phyloP scores from a whole-genome alignment of 2,113 vertebrate species.

The human (Homo sapiens) region DNA sequence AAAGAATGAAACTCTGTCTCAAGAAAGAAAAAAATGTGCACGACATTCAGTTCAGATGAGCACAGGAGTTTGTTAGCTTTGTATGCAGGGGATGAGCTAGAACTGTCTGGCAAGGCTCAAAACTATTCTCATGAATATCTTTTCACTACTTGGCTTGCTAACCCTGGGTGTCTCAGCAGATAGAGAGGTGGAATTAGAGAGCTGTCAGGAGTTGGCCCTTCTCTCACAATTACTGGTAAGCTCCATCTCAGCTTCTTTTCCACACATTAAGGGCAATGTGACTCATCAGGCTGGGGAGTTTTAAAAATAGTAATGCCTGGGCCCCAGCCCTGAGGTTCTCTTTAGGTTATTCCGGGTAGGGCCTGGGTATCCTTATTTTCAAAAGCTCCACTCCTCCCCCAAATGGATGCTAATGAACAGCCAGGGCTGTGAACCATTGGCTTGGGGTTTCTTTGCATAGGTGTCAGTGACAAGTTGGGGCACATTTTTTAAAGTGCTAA shows the following conservation, averaged over 20 bases:
- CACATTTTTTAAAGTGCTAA: neutral
- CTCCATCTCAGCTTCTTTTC: neutral
- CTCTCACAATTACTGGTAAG: neutral
- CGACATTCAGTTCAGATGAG: neutral
- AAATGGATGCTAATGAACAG: neutral
- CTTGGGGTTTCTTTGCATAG: neutral
- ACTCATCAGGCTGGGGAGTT: neutral
- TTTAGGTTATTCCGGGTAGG: neutral
- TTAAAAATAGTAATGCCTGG: neutral
- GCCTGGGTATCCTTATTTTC: neutral
- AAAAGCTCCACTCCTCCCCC: neutral
- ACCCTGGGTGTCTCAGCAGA: neutral
- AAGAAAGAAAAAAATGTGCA: no score
- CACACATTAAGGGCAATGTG: neutral
- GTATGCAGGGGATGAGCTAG: neutral
- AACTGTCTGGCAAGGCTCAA: neutral
- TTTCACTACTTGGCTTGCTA: neutral
- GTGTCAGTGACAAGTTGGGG: neutral
- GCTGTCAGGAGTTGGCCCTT: neutral
- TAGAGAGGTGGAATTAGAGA: neutral
- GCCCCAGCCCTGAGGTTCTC: no score
- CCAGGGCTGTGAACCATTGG: rapidly evolving
- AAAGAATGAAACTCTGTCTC: no score
- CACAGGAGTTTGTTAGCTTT: rapidly evolving
- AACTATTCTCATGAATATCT: no score